Conservation (phyloP, 2,113 vertebrate species). For the Crocuta crocuta region DNA sequence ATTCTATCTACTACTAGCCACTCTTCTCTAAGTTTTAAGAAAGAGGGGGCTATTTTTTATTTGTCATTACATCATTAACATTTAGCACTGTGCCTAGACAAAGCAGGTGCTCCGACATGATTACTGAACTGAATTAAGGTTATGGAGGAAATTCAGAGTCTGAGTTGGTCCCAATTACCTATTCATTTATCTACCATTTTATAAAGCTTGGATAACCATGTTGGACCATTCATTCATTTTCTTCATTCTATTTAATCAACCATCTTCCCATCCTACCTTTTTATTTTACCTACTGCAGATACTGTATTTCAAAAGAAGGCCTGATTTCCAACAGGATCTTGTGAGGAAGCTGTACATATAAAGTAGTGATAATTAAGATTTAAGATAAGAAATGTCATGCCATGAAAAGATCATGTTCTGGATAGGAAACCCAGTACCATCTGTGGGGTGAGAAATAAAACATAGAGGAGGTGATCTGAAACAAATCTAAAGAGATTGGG, state of each 20-base stretch:
- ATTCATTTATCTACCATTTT: neutral
- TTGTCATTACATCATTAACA: neutral
- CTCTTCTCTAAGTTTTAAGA: neutral
- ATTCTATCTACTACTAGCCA: neutral
- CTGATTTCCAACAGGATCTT: neutral
- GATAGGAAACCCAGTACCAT: neutral
- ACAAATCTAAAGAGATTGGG: neutral
- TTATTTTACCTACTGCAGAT: neutral
- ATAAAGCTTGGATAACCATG: neutral
- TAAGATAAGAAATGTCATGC: neutral
- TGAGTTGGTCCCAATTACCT: neutral
- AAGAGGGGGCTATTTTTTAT: neutral
- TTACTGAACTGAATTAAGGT: neutral
- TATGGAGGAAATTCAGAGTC: constrained; percentile 10
- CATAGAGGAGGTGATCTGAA: neutral
- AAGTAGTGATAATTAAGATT: neutral
- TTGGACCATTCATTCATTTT: neutral
- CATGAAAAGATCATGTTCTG: neutral
- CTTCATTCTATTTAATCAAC: neutral
- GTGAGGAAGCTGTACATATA: neutral
- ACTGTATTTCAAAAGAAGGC: neutral
- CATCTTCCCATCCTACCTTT: neutral
- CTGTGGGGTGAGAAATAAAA: neutral
- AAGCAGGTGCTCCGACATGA: neutral
- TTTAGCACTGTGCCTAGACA: neutral